Evolutionary conservation across 1,140 invertebrate species (phyloP), one percentile per base, ranked within the genome.

Genomic region (Yoshiicerus persimilis): DNA sequence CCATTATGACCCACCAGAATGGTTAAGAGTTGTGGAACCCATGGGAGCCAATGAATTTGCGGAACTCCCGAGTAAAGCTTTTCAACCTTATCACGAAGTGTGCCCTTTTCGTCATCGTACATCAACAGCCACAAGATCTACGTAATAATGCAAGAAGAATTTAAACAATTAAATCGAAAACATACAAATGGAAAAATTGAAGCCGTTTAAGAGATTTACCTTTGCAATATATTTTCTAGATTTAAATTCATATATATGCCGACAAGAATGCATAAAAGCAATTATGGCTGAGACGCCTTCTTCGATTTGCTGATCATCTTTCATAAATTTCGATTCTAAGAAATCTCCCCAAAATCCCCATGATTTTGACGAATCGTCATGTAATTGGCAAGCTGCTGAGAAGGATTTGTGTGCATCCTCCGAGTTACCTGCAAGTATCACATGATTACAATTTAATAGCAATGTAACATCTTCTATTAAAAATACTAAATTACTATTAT

Each of bases 311-410:
- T 95, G 93, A 0, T 95, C 93, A 90, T 95, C 95, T 88, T 95
- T 92, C 36, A 94, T 95, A 92, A 96, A 96, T 66, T 95, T 95
- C 90, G 95, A 94, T 91, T 99, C 98, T 89, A 99, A 94, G 92
- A 98, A 99, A 92, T 99, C 98, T 10, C 98, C 98, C 97, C 98
- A 99, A 13, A 98, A 93, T 0, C 97, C 97, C 98, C 98, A 99
- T 0, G 97, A 97, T 92, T 99, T 99, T 0, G 97, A 96, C 2
- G 98, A 93, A 0, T 96, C 96, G 91, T 99, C 98, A 91, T 98
- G 96, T 86, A 99, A 93, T 92, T 99, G 98, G 0, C 97, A 96
- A 4, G 98, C 97, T 0, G 97, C 96, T 2, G 97, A 98, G 92
- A 99, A 99, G 0, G 97, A 96, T 92, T 99, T 99, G 91, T 99